Base-by-base conservation (phyloP, 1,140 invertebrate genomes). In the Agrilus planipennis region DNA sequence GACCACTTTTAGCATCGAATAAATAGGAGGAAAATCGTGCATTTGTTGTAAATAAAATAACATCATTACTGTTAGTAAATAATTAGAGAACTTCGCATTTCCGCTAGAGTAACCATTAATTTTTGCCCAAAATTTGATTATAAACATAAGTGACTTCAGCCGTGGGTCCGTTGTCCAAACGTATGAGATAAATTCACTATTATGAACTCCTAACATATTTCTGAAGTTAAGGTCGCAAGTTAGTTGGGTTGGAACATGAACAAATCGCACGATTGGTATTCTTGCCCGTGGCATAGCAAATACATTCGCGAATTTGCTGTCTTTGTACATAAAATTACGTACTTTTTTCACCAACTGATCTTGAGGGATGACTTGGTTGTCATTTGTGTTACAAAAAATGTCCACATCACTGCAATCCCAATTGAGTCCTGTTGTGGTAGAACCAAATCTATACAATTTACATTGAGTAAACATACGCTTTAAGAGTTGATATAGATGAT, bases 201-300 rank as follows among this genome's bases (percentile, higher is more conserved):
- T 83, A 40, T 68, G 63, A 1, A 75, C 62, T 7, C 73, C 76
- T 2, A 81, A 58, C n/a, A 64, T 61, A 39, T 75, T 75, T 51
- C 76, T 79, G 51, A 82, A 78, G 14, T 73, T 76, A 11, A 85
- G 53, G 53, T 84, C 80, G 48, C 76, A 79, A 38, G 71, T 68
- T 1, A 74, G 64, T 4, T 61, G 49, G 1, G 69, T 76, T 5
- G 63, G 60, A 3, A 63, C 38, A 53, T 81, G 74, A 42, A 60
- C 51, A 53, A 77, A 77, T 53, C 81, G 81, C 11, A 84, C 71
- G 45, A 84, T 81, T 18, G 81, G 81, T 10, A 73, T 77, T 58
- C 77, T 78, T 11, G 79, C 79, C 23, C 63, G 62, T 3, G 73
- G 69, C 45, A 83, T 79, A 36, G 69, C 54, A 14, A 76, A 40